Base-by-base conservation (phyloP, 1,140 invertebrate genomes). In the Hestina assimilis region DNA sequence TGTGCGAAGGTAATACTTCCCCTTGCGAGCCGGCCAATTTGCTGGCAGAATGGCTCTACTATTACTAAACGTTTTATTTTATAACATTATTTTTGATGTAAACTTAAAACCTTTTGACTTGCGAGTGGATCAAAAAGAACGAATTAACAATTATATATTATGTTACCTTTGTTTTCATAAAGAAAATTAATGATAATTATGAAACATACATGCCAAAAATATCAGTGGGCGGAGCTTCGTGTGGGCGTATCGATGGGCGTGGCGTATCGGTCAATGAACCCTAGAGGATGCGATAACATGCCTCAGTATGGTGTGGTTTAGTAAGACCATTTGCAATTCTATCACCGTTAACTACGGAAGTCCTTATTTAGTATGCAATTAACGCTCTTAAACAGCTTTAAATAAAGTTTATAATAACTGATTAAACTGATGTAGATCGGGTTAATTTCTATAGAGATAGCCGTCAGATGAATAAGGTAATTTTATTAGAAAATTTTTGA, bases 261-360 rank as follows among this genome's bases (percentile, higher is more conserved):
- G 75, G 75, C 51, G 9, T 52, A 8, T 15, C 41, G 79, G 81
- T 75, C 73, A 62, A 56, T 78, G 74, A 83, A 65, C 78, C 57
- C 50, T 26, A 29, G 55, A 52, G 46, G 59, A 66, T 66, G 56
- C 52, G 47, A 63, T 63, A 67, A 58, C 58, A 64, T 42, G 50
- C 41, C 53, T 67, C 47, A 68, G 64, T 66, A 74, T 68, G 70
- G 67, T 58, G 40, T 53, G 52, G 57, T 63, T 72, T 70, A 69
- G 59, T 61, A 62, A 26, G 48, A 57, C 52, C 42, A 83, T 80
- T 80, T 70, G 73, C 75, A 83, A 82, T 79, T 79, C 79, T 73
- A 79, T 72, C 53, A 66, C 57, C 31, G 53, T 46, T 52, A 41
- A 52, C 26, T 43, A 60, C 58, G 51, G 58, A 54, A 47, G 48